Base-by-base conservation (phyloP, 2,888 invertebrate genomes). In the Cryptops parisi region DNA sequence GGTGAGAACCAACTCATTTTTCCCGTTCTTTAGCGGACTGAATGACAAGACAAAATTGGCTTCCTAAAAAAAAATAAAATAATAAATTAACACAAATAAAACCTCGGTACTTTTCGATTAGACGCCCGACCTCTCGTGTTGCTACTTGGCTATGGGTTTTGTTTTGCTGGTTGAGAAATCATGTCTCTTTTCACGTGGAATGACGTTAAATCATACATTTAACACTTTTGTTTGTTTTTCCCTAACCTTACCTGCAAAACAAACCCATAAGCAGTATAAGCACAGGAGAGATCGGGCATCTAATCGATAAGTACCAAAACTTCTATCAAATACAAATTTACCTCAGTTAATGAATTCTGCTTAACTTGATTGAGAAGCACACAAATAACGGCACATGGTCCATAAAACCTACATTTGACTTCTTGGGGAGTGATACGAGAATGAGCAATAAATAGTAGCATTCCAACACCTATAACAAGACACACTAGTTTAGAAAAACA, bases 11-110 rank as follows among this genome's bases (percentile, higher is more conserved):
- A 68, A 58, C 26, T 64, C 60, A 58, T 68, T 68, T 44, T 58
- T 62, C 12, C 68, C 67, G 49, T 62, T 59, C 19, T 62, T 56
- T 23, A 68, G 57, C 1, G 68, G 68, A 49, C 63, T 60, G 54
- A 67, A 67, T 25, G 67, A 64, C 58, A 67, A 55, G 17, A 67
- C 66, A 62, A 65, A 67, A 55, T 67, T 65, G 25, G 61, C 62
- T 39, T 65, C 64, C 66, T 67, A 60, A 15, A 62, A 60, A 33
- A 26, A 40, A 38, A 54, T 21, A 49, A 49, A 39, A 6, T n/a
- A 49, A n/a, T 39, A 22, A 39, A 6, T 9, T 46, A 46, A 17
- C 43, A 41, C 19, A 12, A 5, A 15, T n/a, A 12, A 41, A n/a
- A n/a, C n/a, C n/a, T n/a, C n/a, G n/a, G n/a, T n/a, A n/a, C n/a